Percentiles rank a stretch among this genome's conserved stretches.
These are phyloP conservation scores for Anolis apletophallus DNA, from an alignment of 2,797 vertebrate genomes.

Conservation along the genomic window DNA sequence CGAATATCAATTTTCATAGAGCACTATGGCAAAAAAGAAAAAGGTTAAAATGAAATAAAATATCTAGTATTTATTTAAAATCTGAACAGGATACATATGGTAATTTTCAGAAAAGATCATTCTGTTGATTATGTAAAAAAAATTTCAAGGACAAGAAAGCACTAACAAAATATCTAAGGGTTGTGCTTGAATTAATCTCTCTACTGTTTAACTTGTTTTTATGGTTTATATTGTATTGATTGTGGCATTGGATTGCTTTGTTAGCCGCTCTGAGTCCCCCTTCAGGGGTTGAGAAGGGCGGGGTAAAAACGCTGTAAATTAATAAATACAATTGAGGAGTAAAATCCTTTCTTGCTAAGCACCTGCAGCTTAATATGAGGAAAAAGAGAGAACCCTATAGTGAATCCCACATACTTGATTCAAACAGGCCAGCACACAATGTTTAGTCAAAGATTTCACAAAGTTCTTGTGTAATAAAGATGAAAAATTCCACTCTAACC, in stretches of 20 bases:
- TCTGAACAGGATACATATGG: background rate
- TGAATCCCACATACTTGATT: background rate
- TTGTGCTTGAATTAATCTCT: constrained; percentile 26
- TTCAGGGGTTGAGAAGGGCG: no score
- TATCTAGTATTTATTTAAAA: constrained; percentile 25
- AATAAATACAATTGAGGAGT: no score
- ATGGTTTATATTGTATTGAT: no score
- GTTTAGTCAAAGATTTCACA: background rate
- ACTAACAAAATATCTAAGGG: constrained; percentile 1
- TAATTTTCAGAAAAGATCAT: constrained; percentile 28
- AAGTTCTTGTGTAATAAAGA: background rate
- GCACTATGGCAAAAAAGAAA: background rate
- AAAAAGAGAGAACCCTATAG: background rate
- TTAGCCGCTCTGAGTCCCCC: no score
- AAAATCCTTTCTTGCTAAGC: constrained; percentile 9
- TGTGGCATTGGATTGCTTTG: no score
- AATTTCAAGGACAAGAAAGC: constrained; percentile 18
- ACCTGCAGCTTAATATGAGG: background rate
- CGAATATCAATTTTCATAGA: background rate
- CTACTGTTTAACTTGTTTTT: no score
- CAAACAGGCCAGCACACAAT: background rate
- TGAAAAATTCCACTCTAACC: background rate
- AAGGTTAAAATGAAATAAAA: constrained; percentile 1
- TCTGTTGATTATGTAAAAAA: background rate
- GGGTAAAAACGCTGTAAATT: no score